Evolutionary conservation across 1,140 invertebrate species (phyloP), one percentile per base, ranked within the genome.

Genomic region (Dendroctonus valens): DNA sequence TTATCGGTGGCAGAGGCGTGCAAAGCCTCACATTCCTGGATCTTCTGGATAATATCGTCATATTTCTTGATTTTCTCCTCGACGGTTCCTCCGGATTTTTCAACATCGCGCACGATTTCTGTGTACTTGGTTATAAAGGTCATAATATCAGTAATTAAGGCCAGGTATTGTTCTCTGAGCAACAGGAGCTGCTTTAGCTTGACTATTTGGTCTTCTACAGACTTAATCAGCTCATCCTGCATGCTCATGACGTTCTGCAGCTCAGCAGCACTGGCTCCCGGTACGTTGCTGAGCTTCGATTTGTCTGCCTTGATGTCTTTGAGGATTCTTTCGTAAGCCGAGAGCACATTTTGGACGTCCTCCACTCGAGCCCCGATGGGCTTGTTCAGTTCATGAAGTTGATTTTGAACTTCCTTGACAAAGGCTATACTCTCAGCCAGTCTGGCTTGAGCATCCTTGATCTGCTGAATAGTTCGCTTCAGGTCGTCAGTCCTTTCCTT

Each of bases 41-140:
- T 93, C 74, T 92, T 92, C 0, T 86, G 74, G 69, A 92, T 91
- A 0, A 91, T 87, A 70, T 93, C 90, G 76, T 94, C 89, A 70
- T 95, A 96, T 65, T 88, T 87, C 70, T 91, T 90, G 46, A 97
- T 92, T 76, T 95, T 95, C 41, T 94, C 92, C 75, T 93, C 87
- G 5, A 91, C 84, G 0, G 90, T 86, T 44, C 88, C 86, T 40
- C 89, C 89, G 2, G 87, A 86, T 73, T 88, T 90, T 74, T 96
- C 91, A 68, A 96, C 91, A 67, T 93, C 90, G 12, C 87, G 83
- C 0, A 96, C 88, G 7, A 95, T 85, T 74, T 92, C 89, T 0
- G 91, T 92, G 74, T 94, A 94, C 74, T 93, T 93, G 26, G 88
- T 85, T 38, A 96, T 90, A 69, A 95, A 92, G 6, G 87, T 89